A percentile compares a stretch with the other conserved stretches of the same genome.
Conservation (phyloP, 2,888 invertebrate species). For the Quadriops clusia region DNA sequence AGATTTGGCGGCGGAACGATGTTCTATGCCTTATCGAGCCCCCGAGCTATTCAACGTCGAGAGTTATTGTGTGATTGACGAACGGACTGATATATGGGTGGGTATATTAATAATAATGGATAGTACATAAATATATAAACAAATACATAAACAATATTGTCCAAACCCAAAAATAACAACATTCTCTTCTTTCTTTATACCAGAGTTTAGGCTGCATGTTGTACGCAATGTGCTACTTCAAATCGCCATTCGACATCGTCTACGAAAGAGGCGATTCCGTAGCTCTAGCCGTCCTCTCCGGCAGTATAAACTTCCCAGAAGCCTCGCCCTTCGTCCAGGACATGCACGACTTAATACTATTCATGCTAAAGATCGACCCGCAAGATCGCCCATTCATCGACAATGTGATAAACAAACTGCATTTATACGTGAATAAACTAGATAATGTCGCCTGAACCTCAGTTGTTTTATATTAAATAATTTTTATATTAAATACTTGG, state of each 20-base stretch:
- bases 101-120: constrained; percentile 14
- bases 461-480: no score
- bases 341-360: constrained; percentile 54
- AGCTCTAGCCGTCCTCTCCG: constrained; percentile 70
- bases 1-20: constrained; percentile 72
- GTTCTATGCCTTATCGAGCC: constrained; percentile 79
- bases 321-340: constrained; percentile 54
- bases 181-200: constrained; percentile 20
- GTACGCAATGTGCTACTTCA: constrained; percentile 74
- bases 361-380: constrained; percentile 62
- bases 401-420: constrained; percentile 51
- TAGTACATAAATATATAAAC: constrained; percentile 3
- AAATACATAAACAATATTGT: not conserved
- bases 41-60: constrained; percentile 82
- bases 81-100: constrained; percentile 81
- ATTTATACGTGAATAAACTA: constrained; percentile 44
- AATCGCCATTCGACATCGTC: constrained; percentile 74
- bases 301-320: constrained; percentile 59
- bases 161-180: not conserved
- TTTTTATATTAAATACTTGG: no score
- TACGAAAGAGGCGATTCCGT: constrained; percentile 80
- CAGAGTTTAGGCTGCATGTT: constrained; percentile 77
- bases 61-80: constrained; percentile 67
- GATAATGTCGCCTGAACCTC: constrained; percentile 45
- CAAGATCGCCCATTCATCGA: constrained; percentile 67